phyloP scores from a whole-genome alignment of 2,113 vertebrate species.

The Lontra canadensis region DNA sequence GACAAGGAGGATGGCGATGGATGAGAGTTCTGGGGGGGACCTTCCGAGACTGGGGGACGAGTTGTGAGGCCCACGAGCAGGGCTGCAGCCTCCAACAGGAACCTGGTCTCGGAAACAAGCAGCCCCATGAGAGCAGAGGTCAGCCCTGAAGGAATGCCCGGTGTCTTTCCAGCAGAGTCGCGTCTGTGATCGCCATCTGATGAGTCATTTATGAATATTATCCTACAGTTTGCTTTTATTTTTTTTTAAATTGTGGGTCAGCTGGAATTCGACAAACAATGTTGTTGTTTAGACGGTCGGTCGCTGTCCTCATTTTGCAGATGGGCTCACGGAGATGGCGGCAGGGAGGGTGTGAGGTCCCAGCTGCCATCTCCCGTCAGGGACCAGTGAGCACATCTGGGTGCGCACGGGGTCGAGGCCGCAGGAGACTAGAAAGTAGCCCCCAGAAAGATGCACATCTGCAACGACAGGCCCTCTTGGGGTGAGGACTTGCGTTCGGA shows the following conservation, averaged over 20 bases:
- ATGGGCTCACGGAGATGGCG: not conserved
- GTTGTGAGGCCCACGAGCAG: too few species aligned
- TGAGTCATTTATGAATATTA: not conserved
- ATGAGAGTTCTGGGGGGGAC: not conserved
- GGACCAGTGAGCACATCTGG: not conserved
- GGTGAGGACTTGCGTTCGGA: not conserved
- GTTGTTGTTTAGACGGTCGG: not conserved
- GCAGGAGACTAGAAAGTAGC: not conserved
- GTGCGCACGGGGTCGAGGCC: not conserved
- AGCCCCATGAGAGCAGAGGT: not conserved
- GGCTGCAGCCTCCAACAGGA: not conserved
- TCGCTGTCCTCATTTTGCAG: not conserved
- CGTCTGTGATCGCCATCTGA: not conserved
- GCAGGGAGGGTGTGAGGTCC: not conserved
- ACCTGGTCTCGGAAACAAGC: not conserved
- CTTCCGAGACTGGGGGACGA: not conserved
- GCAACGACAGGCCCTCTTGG: not conserved
- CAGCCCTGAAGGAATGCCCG: fast-evolving
- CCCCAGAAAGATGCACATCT: not conserved
- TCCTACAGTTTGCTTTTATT: not conserved
- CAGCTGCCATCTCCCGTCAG: not conserved
- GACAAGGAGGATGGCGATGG: not conserved
- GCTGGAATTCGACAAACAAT: not conserved
- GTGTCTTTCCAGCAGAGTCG: fast-evolving
- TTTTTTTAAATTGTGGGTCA: not conserved